phyloP scores from a whole-genome alignment of 2,797 vertebrate genomes.

The Artibeus lituratus region DNA sequence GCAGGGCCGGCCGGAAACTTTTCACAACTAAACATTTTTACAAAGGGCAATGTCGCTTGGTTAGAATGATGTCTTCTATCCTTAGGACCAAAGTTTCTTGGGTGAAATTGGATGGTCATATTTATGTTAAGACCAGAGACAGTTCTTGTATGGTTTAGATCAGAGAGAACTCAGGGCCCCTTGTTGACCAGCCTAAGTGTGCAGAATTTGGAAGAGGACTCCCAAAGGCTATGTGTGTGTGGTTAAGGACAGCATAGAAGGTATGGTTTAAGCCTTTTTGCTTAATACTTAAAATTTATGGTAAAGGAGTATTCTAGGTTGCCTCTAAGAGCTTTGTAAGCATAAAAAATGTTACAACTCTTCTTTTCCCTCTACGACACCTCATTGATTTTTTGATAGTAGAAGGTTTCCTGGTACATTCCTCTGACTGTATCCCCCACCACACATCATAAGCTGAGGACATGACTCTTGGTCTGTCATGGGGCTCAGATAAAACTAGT shows the following conservation, averaged over 20 bases:
- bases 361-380: not conserved
- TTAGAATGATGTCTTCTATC: not conserved
- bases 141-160: not conserved
- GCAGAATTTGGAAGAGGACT: not conserved
- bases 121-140: not conserved
- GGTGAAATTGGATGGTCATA: not conserved
- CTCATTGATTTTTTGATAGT: conserved; percentile 2
- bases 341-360: not conserved
- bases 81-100: not conserved
- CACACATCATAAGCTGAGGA: not conserved
- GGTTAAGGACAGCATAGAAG: not conserved
- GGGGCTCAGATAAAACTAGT: not conserved
- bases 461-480: not conserved
- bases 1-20: not conserved
- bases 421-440: not conserved
- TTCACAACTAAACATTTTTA: not conserved
- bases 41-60: not conserved
- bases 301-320: not conserved
- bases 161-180: not conserved
- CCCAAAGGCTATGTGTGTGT: not conserved
- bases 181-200: not conserved
- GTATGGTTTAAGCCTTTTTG: not conserved
- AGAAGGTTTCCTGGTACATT: not conserved
- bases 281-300: not conserved
- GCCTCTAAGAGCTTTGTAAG: not conserved